Evolutionary conservation across 2,113 vertebrate genomes (phyloP).

Genomic region (Charina bottae): DNA sequence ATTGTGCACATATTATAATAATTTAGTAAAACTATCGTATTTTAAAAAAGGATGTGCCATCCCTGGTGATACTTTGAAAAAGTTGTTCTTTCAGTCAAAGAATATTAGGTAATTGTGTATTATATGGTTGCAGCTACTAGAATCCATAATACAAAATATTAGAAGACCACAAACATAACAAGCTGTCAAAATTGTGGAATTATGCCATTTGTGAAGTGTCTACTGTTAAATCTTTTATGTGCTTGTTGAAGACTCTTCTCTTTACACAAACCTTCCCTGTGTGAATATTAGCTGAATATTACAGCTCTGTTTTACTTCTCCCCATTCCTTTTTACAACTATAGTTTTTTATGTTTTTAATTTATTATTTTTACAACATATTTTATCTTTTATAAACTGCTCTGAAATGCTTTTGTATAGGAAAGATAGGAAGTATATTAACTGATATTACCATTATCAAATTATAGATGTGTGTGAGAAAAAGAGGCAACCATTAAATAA

Average conservation of each 20-base stretch:
- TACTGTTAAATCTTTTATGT: neutral
- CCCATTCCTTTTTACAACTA: neutral
- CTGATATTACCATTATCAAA: neutral
- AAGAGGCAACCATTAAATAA: neutral
- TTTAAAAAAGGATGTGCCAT: neutral
- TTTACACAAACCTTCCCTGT: neutral
- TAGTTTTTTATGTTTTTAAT: neutral
- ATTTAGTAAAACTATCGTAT: neutral
- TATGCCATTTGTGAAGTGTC: neutral
- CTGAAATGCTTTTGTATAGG: neutral
- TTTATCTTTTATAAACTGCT: neutral
- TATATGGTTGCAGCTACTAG: neutral
- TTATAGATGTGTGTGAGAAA: neutral
- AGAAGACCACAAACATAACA: neutral
- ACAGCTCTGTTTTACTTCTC: neutral
- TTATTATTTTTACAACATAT: neutral
- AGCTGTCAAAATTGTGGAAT: neutral
- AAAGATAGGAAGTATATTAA: too few species aligned
- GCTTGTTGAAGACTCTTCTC: too few species aligned
- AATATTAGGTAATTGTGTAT: neutral
- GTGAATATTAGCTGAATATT: neutral
- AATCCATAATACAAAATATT: neutral
- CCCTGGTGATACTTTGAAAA: neutral
- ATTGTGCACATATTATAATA: neutral
- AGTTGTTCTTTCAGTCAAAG: neutral